Evolutionary conservation across 2,888 invertebrate genomes (phyloP), one percentile per base, ranked within the genome.

Genomic region (Coleophora flavipennella): DNA sequence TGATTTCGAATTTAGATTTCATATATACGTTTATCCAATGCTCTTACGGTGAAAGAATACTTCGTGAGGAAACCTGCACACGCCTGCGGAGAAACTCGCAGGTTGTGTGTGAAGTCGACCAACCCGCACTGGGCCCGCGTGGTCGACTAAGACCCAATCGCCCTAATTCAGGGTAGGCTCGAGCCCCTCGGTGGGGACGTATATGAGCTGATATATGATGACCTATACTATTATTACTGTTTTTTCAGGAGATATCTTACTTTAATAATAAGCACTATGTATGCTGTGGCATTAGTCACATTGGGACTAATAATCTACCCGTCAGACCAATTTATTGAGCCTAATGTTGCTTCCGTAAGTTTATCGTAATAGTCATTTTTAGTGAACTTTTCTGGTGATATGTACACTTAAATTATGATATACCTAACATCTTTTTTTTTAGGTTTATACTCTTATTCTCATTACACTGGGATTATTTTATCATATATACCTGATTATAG

Each of bases 261-360:
- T 3, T 76, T 86, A 36, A 87, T 89, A 38, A 64, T 89, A 49
- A 91, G 91, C 60, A 86, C 88, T 44, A 87, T 90, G 54, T 92
- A 92, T 55, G 90, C 90, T 32, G 85, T 91, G 46, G 80, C 91
- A 50, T 64, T 92, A 44, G 86, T 92, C 3, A 89, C 91, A 14
- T 65, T 91, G 20, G 92, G 92, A 26, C 51, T 89, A 7, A 87
- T 91, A 2, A 77, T 91, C 27, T 90, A 90, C 53, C 62, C 90
- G 26, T 85, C 86, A 35, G 90, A 91, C 56, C 72, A 89, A 34
- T 76, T 90, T 39, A 48, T 86, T 7, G 68, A 69, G 12, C 59
- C 62, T 9, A 66, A 81, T 3, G 61, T 87, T 42, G 83, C 89
- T 29, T 85, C 88, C 78, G 90, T 90, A 77, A 81, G 13, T 31